phyloP scores from a whole-genome alignment of 2,113 vertebrate species.

The Peucedramus taeniatus region DNA sequence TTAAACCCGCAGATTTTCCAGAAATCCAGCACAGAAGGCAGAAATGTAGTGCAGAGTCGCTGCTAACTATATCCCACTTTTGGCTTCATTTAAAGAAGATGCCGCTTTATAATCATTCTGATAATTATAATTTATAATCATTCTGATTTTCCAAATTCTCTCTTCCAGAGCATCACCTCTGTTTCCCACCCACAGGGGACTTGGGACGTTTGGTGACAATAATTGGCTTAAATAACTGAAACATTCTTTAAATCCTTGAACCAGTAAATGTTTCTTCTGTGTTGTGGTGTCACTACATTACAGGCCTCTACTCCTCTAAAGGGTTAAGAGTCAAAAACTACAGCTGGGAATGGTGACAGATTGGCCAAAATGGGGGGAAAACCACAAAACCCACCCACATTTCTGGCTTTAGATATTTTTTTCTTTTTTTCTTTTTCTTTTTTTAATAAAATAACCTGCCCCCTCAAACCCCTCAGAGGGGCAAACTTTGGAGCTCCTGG shows the following conservation, averaged over 20 bases:
- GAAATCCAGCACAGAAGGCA: background rate
- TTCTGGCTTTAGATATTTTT: background rate
- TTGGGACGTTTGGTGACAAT: background rate
- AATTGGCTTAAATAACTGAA: background rate
- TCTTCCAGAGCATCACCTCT: background rate
- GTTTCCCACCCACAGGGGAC: background rate
- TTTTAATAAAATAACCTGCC: background rate
- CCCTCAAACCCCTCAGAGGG: background rate
- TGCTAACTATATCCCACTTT: background rate
- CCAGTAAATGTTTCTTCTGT: background rate
- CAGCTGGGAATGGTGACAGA: background rate
- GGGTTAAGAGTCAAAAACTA: background rate
- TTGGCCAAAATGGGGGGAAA: background rate
- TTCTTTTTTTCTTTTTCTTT: background rate
- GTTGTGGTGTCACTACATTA: background rate
- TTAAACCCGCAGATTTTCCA: background rate
- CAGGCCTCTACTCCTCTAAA: background rate
- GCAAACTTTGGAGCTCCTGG: background rate
- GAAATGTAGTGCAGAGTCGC: background rate
- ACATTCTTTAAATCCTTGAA: background rate
- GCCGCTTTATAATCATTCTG: background rate
- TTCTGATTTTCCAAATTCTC: background rate
- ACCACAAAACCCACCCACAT: accelerated
- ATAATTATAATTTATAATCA: no score
- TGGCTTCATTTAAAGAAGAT: background rate